phyloP scores from a whole-genome alignment of 2,888 invertebrate genomes.

The Hemistola chrysoprasaria region DNA sequence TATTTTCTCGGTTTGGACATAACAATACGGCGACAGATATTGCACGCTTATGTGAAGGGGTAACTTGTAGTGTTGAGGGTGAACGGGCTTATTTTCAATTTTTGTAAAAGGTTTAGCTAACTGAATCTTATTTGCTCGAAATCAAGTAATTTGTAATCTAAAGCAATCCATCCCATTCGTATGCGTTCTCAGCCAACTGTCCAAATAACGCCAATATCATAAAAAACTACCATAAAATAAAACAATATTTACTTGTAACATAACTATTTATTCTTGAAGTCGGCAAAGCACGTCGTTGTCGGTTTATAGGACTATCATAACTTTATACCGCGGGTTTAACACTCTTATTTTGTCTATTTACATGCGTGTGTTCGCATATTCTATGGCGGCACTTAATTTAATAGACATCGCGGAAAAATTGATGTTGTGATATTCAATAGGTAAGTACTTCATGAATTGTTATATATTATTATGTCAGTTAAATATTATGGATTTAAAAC shows the following conservation, averaged over 20 bases:
- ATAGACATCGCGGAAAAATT: slow-evolving; percentile 13
- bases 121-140: slow-evolving; percentile 1
- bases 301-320: slow-evolving; percentile 19
- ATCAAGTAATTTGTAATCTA: slow-evolving; percentile 11
- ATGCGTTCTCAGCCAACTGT: slow-evolving; percentile 37
- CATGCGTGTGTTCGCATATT: slow-evolving; percentile 19
- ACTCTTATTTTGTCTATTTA: slow-evolving; percentile 22
- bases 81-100: slow-evolving; percentile 6
- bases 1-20: slow-evolving; percentile 1
- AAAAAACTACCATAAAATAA: slow-evolving; percentile 49
- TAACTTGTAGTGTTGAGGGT: background rate
- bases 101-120: slow-evolving; percentile 4
- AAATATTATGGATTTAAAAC: too few relatives aligned
- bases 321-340: slow-evolving; percentile 23
- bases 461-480: background rate
- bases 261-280: slow-evolving; percentile 35
- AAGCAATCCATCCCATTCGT: slow-evolving; percentile 34
- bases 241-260: slow-evolving; percentile 42
- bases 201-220: slow-evolving; percentile 44
- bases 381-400: slow-evolving; percentile 19
- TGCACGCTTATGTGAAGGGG: too few relatives aligned
- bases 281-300: slow-evolving; percentile 18
- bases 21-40: background rate
- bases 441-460: background rate
- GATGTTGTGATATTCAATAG: slow-evolving; percentile 9